Conservation (phyloP, 2,113 vertebrate species). For the Rafetus swinhoei region DNA sequence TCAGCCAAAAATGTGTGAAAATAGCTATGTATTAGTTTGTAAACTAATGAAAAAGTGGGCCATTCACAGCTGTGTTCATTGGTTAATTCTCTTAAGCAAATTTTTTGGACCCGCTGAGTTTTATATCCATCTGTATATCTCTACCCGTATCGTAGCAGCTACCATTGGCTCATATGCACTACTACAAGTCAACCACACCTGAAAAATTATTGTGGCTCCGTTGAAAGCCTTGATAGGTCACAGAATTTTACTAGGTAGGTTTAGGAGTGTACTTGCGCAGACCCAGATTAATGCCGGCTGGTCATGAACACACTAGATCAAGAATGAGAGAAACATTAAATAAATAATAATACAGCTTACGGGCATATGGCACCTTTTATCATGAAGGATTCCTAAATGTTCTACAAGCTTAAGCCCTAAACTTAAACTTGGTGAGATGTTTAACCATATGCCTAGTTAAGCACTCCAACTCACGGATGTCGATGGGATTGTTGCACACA, state of each 20-base stretch:
- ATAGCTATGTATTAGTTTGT: background rate
- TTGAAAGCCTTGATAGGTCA: background rate
- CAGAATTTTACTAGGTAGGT: background rate
- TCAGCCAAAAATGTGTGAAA: background rate
- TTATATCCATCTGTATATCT: background rate
- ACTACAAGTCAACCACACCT: background rate
- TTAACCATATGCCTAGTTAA: background rate
- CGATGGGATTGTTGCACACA: background rate
- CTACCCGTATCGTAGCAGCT: background rate
- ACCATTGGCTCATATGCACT: background rate
- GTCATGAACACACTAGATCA: background rate
- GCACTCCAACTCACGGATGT: background rate
- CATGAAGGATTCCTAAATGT: background rate
- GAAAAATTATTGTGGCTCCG: background rate
- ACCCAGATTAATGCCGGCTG: background rate
- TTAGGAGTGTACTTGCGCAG: background rate
- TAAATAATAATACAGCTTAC: background rate
- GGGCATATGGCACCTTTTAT: background rate
- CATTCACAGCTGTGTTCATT: rapidly evolving
- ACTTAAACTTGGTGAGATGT: background rate
- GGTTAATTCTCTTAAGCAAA: background rate
- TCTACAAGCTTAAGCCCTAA: background rate
- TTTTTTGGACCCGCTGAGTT: background rate
- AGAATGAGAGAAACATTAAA: background rate
- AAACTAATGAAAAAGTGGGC: background rate